Base-by-base conservation (phyloP, 2,797 vertebrate genomes). In the Parauchenoglanis punctatus region DNA sequence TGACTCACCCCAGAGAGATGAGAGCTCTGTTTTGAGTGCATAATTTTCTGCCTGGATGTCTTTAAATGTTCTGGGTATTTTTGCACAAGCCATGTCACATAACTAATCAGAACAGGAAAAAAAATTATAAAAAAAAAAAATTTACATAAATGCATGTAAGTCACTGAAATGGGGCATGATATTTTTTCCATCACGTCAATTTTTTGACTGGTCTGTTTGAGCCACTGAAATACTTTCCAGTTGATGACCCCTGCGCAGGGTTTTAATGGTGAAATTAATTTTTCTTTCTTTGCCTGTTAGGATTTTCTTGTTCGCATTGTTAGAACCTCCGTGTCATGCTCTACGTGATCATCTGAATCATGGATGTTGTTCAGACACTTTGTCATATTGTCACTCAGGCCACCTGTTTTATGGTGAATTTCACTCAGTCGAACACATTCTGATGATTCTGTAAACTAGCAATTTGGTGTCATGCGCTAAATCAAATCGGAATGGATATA, bases 181-280 rank as follows among this genome's bases (percentile, higher is more conserved):
- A 10, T 25, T 25, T 52, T 25, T 2, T 18, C 8, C 18, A 1
- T 18, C 17, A 58, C 0, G n/a, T 17, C 10, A 40, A 8, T 25
- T 49, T 2, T 46, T 46, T 11, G 18, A 75, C 23, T 75, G 5
- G 11, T 49, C 4, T 46, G 40, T 75, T 49, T 49, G 72, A 25
- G 11, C 23, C 4, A 1, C 25, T 49, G 25, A 28, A 28, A 17
- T 17, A 52, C 25, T 52, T 28, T 8, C 20, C 35, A 70, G 2
- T 18, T 70, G 31, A 70, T 40, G 17, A 70, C 31, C 67, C 1
- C 31, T 70, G n/a, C 1, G 15, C 67, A 18, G 35, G 4, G 46
- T 70, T 86, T 86, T 85, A 86, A 72, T 59, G 28, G 15, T 13
- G 15, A 67, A 67, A 67, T 28, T 15, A 31, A 20, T 17, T 23